phyloP scores from a whole-genome alignment of 2,797 vertebrate genomes.

The Notolabrus celidotus region DNA sequence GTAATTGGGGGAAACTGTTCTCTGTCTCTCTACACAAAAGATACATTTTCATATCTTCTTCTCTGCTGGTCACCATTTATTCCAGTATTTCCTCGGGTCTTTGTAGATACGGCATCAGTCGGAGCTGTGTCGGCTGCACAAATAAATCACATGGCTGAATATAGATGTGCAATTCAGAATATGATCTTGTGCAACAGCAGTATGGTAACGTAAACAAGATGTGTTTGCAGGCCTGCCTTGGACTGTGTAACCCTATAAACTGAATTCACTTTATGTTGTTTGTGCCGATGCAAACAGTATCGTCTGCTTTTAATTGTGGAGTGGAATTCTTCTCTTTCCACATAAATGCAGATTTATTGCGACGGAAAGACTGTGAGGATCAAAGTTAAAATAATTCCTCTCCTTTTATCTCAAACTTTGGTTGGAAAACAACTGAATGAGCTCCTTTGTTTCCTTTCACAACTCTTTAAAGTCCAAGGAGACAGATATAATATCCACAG shows the following conservation, averaged over 20 bases:
- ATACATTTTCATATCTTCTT: constrained; percentile 72
- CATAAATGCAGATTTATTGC: constrained; percentile 15
- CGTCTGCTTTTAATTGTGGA: constrained; percentile 27
- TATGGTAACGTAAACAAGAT: constrained; percentile 31
- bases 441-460: constrained; percentile 8
- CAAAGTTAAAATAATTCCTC: constrained; percentile 15
- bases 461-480: neutral
- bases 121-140: constrained; percentile 49
- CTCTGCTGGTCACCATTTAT: constrained; percentile 67
- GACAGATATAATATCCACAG: constrained; percentile 11
- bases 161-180: constrained; percentile 40
- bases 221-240: constrained; percentile 23
- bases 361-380: neutral
- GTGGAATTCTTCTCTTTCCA: neutral
- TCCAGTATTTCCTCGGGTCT: constrained; percentile 60
- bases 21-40: constrained; percentile 39
- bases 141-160: constrained; percentile 70
- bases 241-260: constrained; percentile 11
- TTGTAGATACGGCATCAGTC: constrained; percentile 63
- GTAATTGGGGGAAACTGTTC: constrained; percentile 32
- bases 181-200: constrained; percentile 50
- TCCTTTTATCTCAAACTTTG: constrained; percentile 16
- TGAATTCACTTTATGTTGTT: constrained; percentile 43
- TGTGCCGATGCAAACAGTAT: constrained; percentile 8
- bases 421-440: neutral